A percentile compares a stretch with the other conserved stretches of the same genome.
These are phyloP conservation scores for Sarcophaga carnaria DNA, from an alignment of 2,888 invertebrate species.

Conservation along the genomic window DNA sequence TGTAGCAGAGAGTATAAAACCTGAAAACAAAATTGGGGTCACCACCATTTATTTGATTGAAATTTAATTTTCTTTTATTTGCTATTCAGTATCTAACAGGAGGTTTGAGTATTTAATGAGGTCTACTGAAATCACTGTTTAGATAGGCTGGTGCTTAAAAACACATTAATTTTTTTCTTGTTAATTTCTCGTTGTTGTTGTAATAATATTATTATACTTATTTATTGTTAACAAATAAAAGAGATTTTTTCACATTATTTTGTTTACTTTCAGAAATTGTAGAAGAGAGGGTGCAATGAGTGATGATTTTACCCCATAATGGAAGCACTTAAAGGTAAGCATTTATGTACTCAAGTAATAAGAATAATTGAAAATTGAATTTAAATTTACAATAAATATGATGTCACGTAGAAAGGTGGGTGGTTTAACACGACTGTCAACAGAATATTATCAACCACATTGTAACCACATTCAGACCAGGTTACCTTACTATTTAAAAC, in stretches of 20 bases:
- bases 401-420: too few relatives aligned
- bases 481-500: too few relatives aligned
- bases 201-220: slow-evolving; percentile 1
- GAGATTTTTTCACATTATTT: slow-evolving; percentile 35
- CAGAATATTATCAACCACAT: too few relatives aligned
- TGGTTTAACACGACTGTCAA: too few relatives aligned
- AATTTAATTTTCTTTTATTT: slow-evolving; percentile 50
- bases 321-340: too few relatives aligned
- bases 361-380: too few relatives aligned
- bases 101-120: slow-evolving; percentile 45
- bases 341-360: too few relatives aligned
- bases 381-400: too few relatives aligned
- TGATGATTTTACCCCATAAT: too few relatives aligned
- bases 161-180: slow-evolving; percentile 24
- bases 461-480: too few relatives aligned
- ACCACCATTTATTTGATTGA: slow-evolving; percentile 58
- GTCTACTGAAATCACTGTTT: slow-evolving; percentile 46
- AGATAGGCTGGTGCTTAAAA: background rate
- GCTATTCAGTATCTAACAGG: background rate
- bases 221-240: slow-evolving; percentile 21
- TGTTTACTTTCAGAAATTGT: slow-evolving; percentile 48
- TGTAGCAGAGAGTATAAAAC: too few relatives aligned
- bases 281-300: too few relatives aligned
- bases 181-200: slow-evolving; percentile 14
- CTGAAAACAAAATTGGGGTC: slow-evolving; percentile 47